Evolutionary conservation across 2,113 vertebrate genomes (phyloP).

Genomic region (Silurus meridionalis): DNA sequence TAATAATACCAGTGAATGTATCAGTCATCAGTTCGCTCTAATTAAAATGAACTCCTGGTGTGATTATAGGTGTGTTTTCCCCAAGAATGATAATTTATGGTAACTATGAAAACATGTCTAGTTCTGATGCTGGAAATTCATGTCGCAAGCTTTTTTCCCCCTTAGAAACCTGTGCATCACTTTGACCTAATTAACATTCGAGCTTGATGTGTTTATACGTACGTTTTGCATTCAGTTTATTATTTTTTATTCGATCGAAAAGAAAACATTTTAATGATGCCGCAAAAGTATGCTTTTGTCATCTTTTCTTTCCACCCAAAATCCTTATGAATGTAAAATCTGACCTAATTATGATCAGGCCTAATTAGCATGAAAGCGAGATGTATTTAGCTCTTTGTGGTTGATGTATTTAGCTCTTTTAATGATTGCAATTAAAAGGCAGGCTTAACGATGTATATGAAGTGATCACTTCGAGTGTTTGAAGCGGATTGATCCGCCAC

Average conservation of each 20-base stretch:
- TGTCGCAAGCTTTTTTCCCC: neutral
- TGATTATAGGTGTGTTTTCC: neutral
- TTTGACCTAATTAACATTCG: neutral
- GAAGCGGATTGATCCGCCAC: conserved; percentile 47
- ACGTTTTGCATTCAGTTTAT: neutral
- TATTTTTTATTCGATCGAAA: no score
- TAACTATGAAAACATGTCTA: neutral
- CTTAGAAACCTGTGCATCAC: neutral
- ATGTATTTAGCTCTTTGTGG: neutral
- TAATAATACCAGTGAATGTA: neutral
- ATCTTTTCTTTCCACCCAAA: neutral
- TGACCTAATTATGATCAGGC: neutral
- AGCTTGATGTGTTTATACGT: neutral
- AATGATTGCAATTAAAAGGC: neutral
- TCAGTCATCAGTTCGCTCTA: neutral
- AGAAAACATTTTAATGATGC: no score
- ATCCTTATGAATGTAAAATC: neutral
- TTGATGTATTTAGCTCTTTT: neutral
- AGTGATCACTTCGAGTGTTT: neutral
- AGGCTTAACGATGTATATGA: neutral
- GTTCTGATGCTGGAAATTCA: neutral
- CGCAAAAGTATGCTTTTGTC: neutral
- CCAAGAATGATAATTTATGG: neutral
- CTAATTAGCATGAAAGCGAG: neutral
- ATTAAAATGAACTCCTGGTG: neutral